A percentile compares a stretch with the other conserved stretches of the same genome.
Evolutionary conservation across 2,113 vertebrate species (phyloP).

Genomic region (Tyrannus savana): DNA sequence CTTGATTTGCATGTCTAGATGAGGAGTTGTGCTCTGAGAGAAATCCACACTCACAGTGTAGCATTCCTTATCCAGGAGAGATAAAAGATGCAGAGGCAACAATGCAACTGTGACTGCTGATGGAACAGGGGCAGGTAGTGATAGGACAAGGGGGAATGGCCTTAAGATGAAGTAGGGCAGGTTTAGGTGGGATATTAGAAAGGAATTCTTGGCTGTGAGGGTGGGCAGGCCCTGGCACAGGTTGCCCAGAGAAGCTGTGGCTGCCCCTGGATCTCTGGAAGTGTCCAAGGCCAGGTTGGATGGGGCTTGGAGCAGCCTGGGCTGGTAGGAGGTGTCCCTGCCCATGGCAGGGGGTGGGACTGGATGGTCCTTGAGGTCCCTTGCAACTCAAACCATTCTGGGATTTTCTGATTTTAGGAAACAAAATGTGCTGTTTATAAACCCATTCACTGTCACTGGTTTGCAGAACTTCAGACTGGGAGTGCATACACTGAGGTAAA

Average conservation of each 20-base stretch:
- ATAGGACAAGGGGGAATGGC: not conserved
- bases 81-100: not conserved
- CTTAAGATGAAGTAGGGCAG: not conserved
- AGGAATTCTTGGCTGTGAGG: not conserved
- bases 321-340: accelerated
- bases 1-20: not conserved
- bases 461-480: not conserved
- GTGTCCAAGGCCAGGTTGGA: not conserved
- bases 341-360: not conserved
- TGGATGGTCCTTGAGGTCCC: not conserved
- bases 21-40: not conserved
- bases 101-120: not conserved
- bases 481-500: not conserved
- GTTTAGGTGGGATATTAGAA: not conserved
- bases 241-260: not conserved
- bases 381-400: not conserved
- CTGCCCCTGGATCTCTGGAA: not conserved
- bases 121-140: not conserved
- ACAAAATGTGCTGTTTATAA: not conserved
- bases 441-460: not conserved
- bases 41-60: conserved; percentile 38
- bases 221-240: accelerated
- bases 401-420: not conserved
- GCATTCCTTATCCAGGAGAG: conserved; percentile 60
- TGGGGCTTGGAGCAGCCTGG: accelerated